Percentiles rank a stretch among this genome's conserved stretches.
phyloP scores from a whole-genome alignment of 2,888 invertebrate species.

The Marasmarcha lunaedactyla region DNA sequence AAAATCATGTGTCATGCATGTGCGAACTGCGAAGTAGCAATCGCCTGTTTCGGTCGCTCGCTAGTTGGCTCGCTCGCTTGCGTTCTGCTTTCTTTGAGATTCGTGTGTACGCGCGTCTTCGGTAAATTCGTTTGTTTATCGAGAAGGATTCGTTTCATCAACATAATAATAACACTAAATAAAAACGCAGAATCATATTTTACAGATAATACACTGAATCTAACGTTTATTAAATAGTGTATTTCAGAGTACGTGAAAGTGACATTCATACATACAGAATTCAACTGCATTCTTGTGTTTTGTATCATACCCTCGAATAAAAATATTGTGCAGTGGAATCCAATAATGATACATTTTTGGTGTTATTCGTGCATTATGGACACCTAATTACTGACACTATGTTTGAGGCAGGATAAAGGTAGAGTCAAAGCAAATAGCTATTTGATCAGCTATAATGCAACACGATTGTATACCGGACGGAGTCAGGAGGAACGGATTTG shows the following conservation, averaged over 20 bases:
- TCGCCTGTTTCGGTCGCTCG: constrained; percentile 19
- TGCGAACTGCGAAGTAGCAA: constrained; percentile 14
- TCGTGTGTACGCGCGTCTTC: constrained; percentile 52
- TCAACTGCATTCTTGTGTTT: constrained; percentile 46
- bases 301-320: constrained; percentile 48
- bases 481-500: constrained; percentile 38
- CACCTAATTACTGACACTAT: constrained; percentile 45
- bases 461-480: constrained; percentile 47
- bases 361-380: constrained; percentile 36
- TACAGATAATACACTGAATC: not conserved
- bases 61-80: constrained; percentile 27
- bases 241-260: constrained; percentile 51
- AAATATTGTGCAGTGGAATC: constrained; percentile 27
- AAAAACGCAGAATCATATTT: constrained; percentile 20
- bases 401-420: constrained; percentile 59
- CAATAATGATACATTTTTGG: constrained; percentile 35
- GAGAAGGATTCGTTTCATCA: constrained; percentile 36
- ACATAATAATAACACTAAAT: constrained; percentile 29
- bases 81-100: constrained; percentile 57
- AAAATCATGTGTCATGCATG: constrained; percentile 12
- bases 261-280: constrained; percentile 45
- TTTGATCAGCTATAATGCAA: constrained; percentile 58
- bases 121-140: constrained; percentile 45
- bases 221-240: not conserved
- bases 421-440: constrained; percentile 17